Evolutionary conservation across 2,113 vertebrate species (phyloP).

Genomic region (Heterotis niloticus): DNA sequence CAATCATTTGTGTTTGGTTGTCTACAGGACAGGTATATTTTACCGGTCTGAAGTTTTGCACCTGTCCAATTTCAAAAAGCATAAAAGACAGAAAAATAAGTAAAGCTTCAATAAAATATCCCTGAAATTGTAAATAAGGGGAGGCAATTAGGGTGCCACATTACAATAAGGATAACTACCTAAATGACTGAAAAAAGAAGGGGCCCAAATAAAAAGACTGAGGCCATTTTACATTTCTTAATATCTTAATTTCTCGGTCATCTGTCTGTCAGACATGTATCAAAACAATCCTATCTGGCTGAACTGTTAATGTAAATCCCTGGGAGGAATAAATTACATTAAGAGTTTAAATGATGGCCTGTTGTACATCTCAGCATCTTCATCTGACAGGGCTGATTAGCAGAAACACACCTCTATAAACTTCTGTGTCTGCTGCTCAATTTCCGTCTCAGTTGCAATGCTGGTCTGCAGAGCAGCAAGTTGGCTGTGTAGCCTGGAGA

Average conservation of each 20-base stretch:
- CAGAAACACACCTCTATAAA: constrained; percentile 62
- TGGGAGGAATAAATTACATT: background rate
- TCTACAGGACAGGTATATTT: too few relatives aligned
- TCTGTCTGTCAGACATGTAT: background rate
- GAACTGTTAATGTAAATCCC: background rate
- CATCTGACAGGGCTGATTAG: background rate
- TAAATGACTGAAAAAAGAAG: too few relatives aligned
- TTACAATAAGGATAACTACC: too few relatives aligned
- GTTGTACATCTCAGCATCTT: background rate
- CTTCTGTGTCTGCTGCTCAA: constrained; percentile 54
- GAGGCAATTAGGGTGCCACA: too few relatives aligned
- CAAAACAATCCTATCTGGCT: background rate
- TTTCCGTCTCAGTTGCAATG: constrained; percentile 54
- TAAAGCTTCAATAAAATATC: too few relatives aligned
- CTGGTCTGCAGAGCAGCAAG: constrained; percentile 52
- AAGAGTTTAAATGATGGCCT: background rate
- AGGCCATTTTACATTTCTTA: too few relatives aligned
- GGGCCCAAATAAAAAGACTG: too few relatives aligned
- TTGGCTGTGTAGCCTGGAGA: constrained; percentile 61
- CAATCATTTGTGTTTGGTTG: background rate
- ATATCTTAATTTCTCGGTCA: too few relatives aligned
- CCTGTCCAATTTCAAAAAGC: too few relatives aligned
- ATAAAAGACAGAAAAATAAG: too few relatives aligned
- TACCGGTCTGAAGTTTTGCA: too few relatives aligned
- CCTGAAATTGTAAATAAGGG: too few relatives aligned